These are phyloP conservation scores for Nesidiocoris tenuis DNA, from an alignment of 2,888 invertebrate genomes.

Conservation along the genomic window DNA sequence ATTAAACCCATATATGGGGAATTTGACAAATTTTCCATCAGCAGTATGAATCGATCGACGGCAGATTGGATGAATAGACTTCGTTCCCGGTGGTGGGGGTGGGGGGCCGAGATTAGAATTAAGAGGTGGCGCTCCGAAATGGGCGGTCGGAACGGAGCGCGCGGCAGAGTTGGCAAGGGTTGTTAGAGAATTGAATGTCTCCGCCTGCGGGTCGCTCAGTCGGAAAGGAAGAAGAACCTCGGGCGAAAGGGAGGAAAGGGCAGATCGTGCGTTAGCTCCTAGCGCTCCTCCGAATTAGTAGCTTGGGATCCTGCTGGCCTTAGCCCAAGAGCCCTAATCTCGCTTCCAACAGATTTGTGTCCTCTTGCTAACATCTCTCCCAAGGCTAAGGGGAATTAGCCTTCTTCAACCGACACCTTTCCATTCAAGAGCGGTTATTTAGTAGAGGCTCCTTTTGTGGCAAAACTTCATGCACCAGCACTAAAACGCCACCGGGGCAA, in stretches of 20 bases:
- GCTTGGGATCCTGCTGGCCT: constrained; percentile 38
- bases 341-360: constrained; percentile 41
- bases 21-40: too few relatives aligned
- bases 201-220: neutral
- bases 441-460: constrained; percentile 32
- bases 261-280: neutral
- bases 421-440: constrained; percentile 37
- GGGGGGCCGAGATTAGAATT: constrained; percentile 22
- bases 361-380: constrained; percentile 31
- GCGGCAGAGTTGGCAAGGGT: constrained; percentile 40
- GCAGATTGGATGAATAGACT: too few relatives aligned
- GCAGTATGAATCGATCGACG: too few relatives aligned
- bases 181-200: constrained; percentile 42
- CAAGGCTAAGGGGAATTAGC: constrained; percentile 29
- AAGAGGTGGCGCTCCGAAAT: constrained; percentile 31
- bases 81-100: too few relatives aligned
- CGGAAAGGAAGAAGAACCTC: neutral
- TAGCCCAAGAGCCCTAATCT: constrained; percentile 43
- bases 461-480: constrained; percentile 10
- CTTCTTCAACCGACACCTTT: constrained; percentile 40
- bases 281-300: constrained; percentile 35
- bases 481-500: neutral
- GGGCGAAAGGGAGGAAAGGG: constrained; percentile 8
- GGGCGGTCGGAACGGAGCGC: neutral
- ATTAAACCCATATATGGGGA: too few relatives aligned